Base-by-base conservation (phyloP, 2,797 vertebrate species). In the Sebastes nivosus region DNA sequence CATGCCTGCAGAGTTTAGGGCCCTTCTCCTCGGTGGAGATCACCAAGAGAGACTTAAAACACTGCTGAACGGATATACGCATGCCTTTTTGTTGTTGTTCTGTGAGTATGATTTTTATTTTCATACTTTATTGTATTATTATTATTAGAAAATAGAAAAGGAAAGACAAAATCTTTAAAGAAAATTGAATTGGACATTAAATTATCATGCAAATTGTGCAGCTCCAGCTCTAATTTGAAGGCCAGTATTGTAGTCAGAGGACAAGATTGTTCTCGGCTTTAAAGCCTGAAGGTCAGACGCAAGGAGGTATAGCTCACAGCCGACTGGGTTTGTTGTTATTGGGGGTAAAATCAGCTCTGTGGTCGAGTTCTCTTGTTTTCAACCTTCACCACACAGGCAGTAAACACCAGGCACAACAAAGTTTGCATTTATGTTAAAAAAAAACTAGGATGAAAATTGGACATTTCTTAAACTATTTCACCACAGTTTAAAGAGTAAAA, bases 61-160 rank as follows among this genome's bases (percentile, higher is more conserved):
- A 70, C 79, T 25, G 27, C 29, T 75, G 59, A 63, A 79, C 6
- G 89, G 83, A 88, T 18, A 69, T 57, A 70, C 34, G 63, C 65
- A 59, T 72, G 34, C 57, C 59, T 66, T 18, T 60, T 71, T 59
- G 14, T 20, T 74, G 66, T 72, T 82, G 67, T 6, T 58, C 11
- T 60, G 90, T 90, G 82, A 92, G 90, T 91, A 91, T 83, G 2
- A n/a, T 59, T 74, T 75, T 70, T 75, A n/a, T 27, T 25, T 72
- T 8, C 22, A 25, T 9, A 30, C 20, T 13, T 12, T 58, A 36
- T 70, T 36, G 68, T 34, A 22, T 58, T 16, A 5, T 22, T 67
- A 4, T 0, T 13, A 22, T 38, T 38, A 30, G 2, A 18, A 38
- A 34, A 6, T 8, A 50, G 18, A 59, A 42, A 27, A 4, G 36